phyloP scores from a whole-genome alignment of 2,797 vertebrate genomes.

The Liasis olivaceus region DNA sequence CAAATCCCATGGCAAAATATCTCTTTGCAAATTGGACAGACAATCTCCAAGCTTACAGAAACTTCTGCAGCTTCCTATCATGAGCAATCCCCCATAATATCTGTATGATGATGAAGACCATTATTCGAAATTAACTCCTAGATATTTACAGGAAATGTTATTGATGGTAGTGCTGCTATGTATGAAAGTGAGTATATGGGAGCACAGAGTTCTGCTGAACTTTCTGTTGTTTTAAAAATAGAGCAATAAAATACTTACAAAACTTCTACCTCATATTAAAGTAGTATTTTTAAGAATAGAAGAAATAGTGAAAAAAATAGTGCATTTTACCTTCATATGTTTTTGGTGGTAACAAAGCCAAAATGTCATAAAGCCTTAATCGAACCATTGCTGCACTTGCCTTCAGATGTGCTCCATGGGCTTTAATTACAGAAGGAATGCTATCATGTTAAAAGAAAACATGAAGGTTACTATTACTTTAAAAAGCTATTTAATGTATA shows the following conservation, averaged over 20 bases:
- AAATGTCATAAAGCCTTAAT: conserved; percentile 94
- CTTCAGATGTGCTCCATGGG: conserved; percentile 96
- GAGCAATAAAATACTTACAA: neutral
- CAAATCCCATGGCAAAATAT: neutral
- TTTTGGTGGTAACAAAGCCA: conserved; percentile 96
- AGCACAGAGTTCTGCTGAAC: neutral
- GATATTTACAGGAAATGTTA: neutral
- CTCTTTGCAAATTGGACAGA: no score
- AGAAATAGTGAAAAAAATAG: neutral
- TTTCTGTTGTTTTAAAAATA: neutral
- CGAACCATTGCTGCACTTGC: conserved; percentile 99
- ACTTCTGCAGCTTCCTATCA: neutral
- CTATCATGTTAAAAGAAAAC: conserved; percentile 69
- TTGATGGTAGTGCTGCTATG: neutral
- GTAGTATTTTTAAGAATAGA: neutral
- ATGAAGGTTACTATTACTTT: neutral
- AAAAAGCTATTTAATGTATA: neutral
- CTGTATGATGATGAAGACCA: neutral
- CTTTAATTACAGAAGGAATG: conserved; percentile 95
- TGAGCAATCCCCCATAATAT: neutral
- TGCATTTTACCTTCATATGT: conserved; percentile 92
- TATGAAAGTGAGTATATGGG: neutral
- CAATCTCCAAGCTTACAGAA: neutral
- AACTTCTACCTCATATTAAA: neutral
- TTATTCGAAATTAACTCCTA: neutral